These are phyloP conservation scores for Sparus aurata DNA, from an alignment of 2,797 vertebrate species.

Conservation along the genomic window DNA sequence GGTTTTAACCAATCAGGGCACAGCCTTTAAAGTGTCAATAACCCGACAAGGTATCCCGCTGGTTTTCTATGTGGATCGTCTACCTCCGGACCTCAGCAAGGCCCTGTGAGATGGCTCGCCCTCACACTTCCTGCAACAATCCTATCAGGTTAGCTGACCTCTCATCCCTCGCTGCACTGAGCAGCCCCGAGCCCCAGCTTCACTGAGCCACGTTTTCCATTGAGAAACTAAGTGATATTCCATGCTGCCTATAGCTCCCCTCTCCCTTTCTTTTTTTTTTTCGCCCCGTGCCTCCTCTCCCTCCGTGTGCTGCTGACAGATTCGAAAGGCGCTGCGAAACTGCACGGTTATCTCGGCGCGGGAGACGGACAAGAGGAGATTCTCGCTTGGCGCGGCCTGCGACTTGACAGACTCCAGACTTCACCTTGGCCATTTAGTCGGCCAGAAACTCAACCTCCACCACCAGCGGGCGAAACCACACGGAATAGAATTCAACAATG, in stretches of 20 bases:
- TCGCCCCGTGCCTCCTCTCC: conserved; percentile 50
- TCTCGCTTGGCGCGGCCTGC: conserved; percentile 62
- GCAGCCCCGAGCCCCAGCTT: conserved; percentile 57
- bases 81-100: conserved; percentile 28
- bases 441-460: conserved; percentile 70
- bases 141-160: conserved; percentile 70
- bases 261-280: conserved; percentile 33
- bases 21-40: not conserved
- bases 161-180: conserved; percentile 43
- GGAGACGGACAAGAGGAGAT: conserved; percentile 76
- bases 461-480: conserved; percentile 68
- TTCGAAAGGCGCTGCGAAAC: conserved; percentile 67
- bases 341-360: conserved; percentile 74
- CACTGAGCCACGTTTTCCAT: conserved; percentile 82
- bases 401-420: conserved; percentile 81
- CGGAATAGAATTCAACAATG: conserved; percentile 74
- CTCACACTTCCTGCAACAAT: conserved; percentile 55
- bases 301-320: conserved; percentile 62
- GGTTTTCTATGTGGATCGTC: conserved; percentile 29
- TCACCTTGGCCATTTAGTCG: conserved; percentile 72
- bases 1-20: conserved; percentile 48
- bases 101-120: conserved; percentile 31
- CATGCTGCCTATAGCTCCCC: conserved; percentile 66
- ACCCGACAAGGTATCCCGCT: conserved; percentile 18
- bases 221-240: conserved; percentile 80